Base-by-base conservation (phyloP, 1,140 invertebrate species). In the Apolygus lucorum region DNA sequence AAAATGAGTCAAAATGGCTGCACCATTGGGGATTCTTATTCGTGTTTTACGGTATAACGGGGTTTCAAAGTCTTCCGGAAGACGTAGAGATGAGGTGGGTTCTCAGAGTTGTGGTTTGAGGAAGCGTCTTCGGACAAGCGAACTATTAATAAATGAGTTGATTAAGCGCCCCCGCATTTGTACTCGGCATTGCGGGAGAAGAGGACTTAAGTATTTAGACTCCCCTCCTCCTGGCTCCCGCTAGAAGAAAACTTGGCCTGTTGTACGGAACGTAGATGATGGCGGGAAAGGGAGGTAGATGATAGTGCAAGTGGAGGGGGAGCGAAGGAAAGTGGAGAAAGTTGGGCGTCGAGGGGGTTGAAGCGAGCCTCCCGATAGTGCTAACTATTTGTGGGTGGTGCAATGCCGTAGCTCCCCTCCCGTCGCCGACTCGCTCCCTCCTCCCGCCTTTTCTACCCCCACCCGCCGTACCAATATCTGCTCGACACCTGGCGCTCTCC, bases 321-420 rank as follows among this genome's bases (percentile, higher is more conserved):
- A 24, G 54, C 22, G 8, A 49, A 17, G 34, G 34, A 17, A 17
- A 17, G 8, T 49, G 34, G 34, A 11, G 34, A 17, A 17, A 8
- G 34, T 8, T 49, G 34, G 34, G 34, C 13, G 22, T 59, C 22
- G 54, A 22, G 22, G 22, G 4, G 54, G 54, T 8, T 4, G 22
- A 17, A 24, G 54, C 11, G 11, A 4, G 2, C 22, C 22, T 22
- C 22, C 54, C 22, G 22, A 42, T 42, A 42, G 34, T 24, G 54
- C 13, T 24, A 59, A 59, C 54, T 59, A 59, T 59, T 59, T 59
- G 54, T 59, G 54, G 54, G 13, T 59, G 54, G 8, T 59, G 54
- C 54, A 59, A 59, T 59, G 54, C 54, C 54, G 54, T 59, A 17
- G 54, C 54, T 11, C 22, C 54, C 54, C 54, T 59, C 22, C 54